A percentile compares a stretch with the other conserved stretches of the same genome.
Conservation (phyloP, 2,797 vertebrate genomes). For the Linurgus olivaceus region DNA sequence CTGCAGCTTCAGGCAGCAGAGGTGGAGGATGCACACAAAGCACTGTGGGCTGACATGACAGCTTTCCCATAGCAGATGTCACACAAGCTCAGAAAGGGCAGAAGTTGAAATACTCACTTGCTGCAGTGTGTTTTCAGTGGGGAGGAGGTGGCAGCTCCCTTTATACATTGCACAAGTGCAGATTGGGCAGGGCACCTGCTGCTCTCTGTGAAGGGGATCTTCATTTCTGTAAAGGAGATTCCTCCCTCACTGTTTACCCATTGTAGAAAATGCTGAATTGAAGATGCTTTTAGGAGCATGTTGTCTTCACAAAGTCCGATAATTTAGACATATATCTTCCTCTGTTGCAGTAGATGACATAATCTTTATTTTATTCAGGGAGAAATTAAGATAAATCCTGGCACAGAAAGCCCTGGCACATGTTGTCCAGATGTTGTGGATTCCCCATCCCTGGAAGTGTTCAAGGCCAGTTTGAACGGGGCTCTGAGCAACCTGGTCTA, state of each 20-base stretch:
- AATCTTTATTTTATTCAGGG: not conserved
- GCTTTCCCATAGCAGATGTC: not conserved
- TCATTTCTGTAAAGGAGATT: not conserved
- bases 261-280: not conserved
- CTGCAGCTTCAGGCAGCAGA: fast-evolving
- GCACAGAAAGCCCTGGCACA: not conserved
- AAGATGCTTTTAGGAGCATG: not conserved
- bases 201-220: not conserved
- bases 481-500: not conserved
- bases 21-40: not conserved
- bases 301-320: not conserved
- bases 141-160: not conserved
- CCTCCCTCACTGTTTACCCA: not conserved
- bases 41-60: not conserved
- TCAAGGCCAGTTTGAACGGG: not conserved
- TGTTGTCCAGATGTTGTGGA: not conserved
- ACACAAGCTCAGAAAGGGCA: not conserved
- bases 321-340: not conserved
- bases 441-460: not conserved
- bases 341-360: not conserved
- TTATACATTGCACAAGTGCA: not conserved
- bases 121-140: not conserved
- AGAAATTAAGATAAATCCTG: not conserved
- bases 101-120: not conserved
- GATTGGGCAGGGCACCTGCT: not conserved